Base-by-base conservation (phyloP, 2,888 invertebrate species). In the Esperia sulphurella region DNA sequence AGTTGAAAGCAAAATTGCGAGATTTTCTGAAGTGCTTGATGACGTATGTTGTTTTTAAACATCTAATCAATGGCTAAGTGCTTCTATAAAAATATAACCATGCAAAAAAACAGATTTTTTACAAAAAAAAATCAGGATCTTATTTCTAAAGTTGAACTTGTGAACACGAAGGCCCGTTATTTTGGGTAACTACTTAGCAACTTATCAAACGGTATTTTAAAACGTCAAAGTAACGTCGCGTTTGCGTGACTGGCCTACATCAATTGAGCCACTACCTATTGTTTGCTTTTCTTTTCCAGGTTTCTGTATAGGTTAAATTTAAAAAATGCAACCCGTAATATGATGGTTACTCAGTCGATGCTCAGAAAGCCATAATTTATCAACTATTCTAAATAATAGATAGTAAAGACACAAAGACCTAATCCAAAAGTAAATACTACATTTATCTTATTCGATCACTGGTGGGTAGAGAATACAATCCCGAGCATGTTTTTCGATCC, bases 161-260 rank as follows among this genome's bases (percentile, higher is more conserved):
- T 30, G 21, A 37, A 41, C 41, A 46, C 46, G 37, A 41, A 41
- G 14, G 10, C 14, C 8, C n/a, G n/a, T 2, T 21, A 38, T 44
- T 38, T 13, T 38, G 35, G 14, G 44, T 51, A 37, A 46, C 47
- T 43, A 49, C 43, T 45, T 48, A 52, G 45, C 45, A 46, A 46
- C 48, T 46, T 48, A 53, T 49, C 43, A 50, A 51, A 49, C 43
- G 38, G 52, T 51, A 48, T 54, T 58, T 54, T 52, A 52, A 55
- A 53, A 56, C 48, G 54, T 55, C 52, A 51, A 59, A 50, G 45
- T 57, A 56, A 57, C 49, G 49, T 45, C 46, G 50, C 52, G 46
- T 51, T 59, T 41, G 59, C 59, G 57, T 59, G 59, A 59, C 55
- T 52, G 48, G 49, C 14, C 48, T 35, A 50, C 55, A 59, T 55